Base-by-base conservation (phyloP, 2,113 vertebrate species). In the Chamaetylas fuelleborni region DNA sequence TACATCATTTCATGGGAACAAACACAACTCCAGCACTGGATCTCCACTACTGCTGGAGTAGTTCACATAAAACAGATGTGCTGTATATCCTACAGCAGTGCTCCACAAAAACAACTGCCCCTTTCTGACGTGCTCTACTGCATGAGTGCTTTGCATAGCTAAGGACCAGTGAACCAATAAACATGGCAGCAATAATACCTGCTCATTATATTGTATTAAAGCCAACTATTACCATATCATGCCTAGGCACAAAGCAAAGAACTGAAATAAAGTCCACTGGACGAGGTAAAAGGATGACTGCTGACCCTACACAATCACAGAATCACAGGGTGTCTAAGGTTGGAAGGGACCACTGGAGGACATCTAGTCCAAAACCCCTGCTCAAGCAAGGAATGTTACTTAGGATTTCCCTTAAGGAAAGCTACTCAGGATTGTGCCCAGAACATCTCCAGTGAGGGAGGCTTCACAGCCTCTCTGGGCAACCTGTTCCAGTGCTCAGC, bases 401-500 rank as follows among this genome's bases (percentile, higher is more conserved):
- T 5, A n/a, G 23, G 23, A n/a, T 78, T 64, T 64, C 16, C 38
- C 38, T n/a, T 29, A 29, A 65, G 15, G 19, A 28, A 54, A 29
- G 4, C 34, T 34, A 34, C 20, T 34, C 29, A 61, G 14, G 25
- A 40, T 8, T 42, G n/a, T 61, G 54, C 18, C 20, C 11, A 31
- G 47, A 40, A 34, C 18, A 40, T 29, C 25, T 54, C 40, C 14
- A 19, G 5, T 60, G 47, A 69, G 12, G 9, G 29, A 61, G 17
- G 40, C 14, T 54, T n/a, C 54, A 54, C 19, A 40, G 54, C 24
- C 20, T 42, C 54, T 40, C 47, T 31, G 11, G n/a, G 6, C 9
- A 60, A 34, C 38, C 38, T 53, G 13, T 81, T 45, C 24, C 19
- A 31, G n/a, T 53, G 20, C n/a, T 47, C 0, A 0, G 40, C 54